phyloP scores from a whole-genome alignment of 2,113 vertebrate species.

The Lophotis ruficrista region DNA sequence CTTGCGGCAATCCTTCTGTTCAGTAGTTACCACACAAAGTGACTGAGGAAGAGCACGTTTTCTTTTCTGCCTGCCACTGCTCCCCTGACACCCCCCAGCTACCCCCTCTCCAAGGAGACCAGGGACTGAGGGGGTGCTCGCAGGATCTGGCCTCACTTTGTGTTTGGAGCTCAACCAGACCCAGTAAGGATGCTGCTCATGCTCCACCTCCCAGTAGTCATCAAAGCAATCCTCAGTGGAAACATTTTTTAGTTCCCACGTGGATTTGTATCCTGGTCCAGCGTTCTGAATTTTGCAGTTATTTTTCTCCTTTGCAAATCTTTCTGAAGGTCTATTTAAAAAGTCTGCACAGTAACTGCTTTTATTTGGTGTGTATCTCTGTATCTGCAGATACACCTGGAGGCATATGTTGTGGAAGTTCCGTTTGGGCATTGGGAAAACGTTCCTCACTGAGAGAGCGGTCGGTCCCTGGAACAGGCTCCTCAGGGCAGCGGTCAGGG shows the following conservation, averaged over 20 bases:
- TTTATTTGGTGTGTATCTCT: accelerated
- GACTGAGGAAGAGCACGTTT: not conserved
- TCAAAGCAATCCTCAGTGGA: not conserved
- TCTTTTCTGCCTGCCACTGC: not conserved
- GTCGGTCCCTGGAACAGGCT: accelerated
- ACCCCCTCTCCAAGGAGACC: not conserved
- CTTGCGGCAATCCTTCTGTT: not conserved
- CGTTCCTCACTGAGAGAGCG: not conserved
- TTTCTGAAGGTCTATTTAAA: not conserved
- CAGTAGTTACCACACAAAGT: not conserved
- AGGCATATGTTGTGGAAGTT: not conserved
- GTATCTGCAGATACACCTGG: not conserved
- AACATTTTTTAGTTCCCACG: not conserved
- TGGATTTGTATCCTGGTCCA: not conserved
- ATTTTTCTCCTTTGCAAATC: not conserved
- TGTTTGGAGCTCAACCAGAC: not conserved
- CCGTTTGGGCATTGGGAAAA: not conserved
- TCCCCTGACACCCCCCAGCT: not conserved
- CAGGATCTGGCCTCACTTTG: no score
- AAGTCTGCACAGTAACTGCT: not conserved
- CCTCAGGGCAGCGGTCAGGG: accelerated
- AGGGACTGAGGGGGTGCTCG: no score
- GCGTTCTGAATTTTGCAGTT: not conserved
- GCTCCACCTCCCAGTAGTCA: accelerated
- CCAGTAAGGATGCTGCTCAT: not conserved